Evolutionary conservation across 2,888 invertebrate species (phyloP).

Genomic region (Drosophila formosana): DNA sequence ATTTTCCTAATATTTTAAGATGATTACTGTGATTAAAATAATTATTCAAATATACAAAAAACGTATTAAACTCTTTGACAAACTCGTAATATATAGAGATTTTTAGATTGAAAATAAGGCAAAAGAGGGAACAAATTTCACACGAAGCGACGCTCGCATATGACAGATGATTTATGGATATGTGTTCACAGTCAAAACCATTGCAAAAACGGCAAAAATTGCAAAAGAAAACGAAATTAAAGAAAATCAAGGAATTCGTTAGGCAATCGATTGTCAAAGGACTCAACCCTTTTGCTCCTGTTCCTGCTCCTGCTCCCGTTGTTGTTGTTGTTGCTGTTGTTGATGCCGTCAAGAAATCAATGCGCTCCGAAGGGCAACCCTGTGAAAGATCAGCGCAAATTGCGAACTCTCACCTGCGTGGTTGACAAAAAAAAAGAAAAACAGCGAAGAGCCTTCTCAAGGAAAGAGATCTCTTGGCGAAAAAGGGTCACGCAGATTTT

Average conservation of each 20-base stretch:
- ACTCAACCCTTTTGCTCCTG: slow-evolving; percentile 40
- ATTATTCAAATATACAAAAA: not conserved
- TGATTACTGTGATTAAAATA: no score
- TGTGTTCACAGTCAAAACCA: slow-evolving; percentile 55
- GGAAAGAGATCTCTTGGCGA: slow-evolving; percentile 36
- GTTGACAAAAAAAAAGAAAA: slow-evolving; percentile 62
- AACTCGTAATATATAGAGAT: not conserved
- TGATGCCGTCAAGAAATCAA: slow-evolving; percentile 72
- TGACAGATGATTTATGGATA: slow-evolving; percentile 60
- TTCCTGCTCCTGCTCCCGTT: not conserved
- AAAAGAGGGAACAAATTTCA: slow-evolving; percentile 25
- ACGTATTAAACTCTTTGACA: not conserved
- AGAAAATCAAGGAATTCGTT: slow-evolving; percentile 65
- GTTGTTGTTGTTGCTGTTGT: slow-evolving; percentile 45
- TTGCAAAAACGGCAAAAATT: slow-evolving; percentile 62
- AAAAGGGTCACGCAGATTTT: slow-evolving; percentile 60
- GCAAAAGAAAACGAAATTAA: slow-evolving; percentile 61
- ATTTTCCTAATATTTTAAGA: no score
- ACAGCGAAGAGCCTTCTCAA: not conserved
- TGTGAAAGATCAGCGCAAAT: slow-evolving; percentile 61
- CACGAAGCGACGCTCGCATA: slow-evolving; percentile 42
- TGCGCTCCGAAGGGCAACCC: slow-evolving; percentile 55
- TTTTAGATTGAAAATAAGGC: not conserved
- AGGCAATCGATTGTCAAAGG: slow-evolving; percentile 63
- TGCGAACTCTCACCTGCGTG: slow-evolving; percentile 74